Evolutionary conservation across 2,113 vertebrate genomes (phyloP).

Genomic region (Calonectris borealis): DNA sequence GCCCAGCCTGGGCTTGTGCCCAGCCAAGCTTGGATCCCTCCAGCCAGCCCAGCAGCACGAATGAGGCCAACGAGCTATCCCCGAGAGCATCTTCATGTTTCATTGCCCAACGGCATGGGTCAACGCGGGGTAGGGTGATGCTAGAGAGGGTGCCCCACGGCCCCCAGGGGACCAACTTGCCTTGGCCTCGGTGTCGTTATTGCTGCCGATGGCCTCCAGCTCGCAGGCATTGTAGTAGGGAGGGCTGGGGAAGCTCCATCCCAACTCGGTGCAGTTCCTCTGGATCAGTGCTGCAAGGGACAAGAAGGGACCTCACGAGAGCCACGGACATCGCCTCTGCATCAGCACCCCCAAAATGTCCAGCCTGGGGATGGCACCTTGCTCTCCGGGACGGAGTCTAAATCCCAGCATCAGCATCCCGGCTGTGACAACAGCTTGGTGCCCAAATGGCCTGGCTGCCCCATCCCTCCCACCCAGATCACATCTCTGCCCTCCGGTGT

Average conservation of each 20-base stretch:
- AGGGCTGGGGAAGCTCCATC: slow-evolving; percentile 64
- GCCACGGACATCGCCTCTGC: fast-evolving
- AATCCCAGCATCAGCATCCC: neutral
- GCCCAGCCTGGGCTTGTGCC: neutral
- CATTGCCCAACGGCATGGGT: neutral
- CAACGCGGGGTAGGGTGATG: neutral
- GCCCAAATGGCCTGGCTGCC: fast-evolving
- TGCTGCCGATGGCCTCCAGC: neutral
- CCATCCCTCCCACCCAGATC: neutral
- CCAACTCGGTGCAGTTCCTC: slow-evolving; percentile 61
- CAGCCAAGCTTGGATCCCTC: neutral
- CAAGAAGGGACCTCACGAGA: neutral
- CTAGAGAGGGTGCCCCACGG: neutral
- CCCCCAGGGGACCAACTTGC: neutral
- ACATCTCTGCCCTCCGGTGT: no score
- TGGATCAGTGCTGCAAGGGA: slow-evolving; percentile 48
- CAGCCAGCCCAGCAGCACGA: neutral
- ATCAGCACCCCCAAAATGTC: neutral
- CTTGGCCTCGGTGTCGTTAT: slow-evolving; percentile 8
- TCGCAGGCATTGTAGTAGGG: slow-evolving; percentile 58
- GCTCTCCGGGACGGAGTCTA: fast-evolving
- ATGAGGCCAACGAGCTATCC: no score
- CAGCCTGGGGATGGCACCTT: neutral
- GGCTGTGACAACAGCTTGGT: fast-evolving
- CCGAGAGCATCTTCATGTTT: fast-evolving